phyloP scores from a whole-genome alignment of 2,113 vertebrate species.

The Ovibos moschatus region DNA sequence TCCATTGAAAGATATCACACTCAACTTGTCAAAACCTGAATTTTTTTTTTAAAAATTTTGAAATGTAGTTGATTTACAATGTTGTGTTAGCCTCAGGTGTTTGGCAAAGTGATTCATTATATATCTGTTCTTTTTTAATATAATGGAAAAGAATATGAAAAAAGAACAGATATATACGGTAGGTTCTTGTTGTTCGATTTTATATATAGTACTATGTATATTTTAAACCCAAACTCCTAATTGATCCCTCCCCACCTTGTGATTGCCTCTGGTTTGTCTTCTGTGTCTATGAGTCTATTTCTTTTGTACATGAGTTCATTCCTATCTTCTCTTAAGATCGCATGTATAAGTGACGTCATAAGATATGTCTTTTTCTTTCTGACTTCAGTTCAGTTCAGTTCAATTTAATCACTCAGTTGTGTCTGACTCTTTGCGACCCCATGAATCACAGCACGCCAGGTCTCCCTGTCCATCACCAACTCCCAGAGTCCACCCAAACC shows the following conservation, averaged over 20 bases:
- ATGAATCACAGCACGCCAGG: accelerated
- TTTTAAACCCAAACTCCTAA: not conserved
- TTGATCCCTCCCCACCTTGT: not conserved
- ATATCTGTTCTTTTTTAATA: not conserved
- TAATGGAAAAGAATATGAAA: not conserved
- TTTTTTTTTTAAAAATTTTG: not conserved
- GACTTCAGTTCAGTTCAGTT: not conserved
- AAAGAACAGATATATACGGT: not conserved
- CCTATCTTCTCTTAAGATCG: not conserved
- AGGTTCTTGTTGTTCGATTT: not conserved
- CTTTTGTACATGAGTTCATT: not conserved
- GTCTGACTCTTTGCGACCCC: too few relatives aligned
- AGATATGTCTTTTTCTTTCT: not conserved
- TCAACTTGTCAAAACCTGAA: not conserved
- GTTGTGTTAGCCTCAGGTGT: not conserved
- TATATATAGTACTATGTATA: not conserved
- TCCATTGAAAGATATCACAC: not conserved
- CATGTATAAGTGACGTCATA: not conserved
- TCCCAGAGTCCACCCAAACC: too few relatives aligned
- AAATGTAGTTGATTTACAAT: not conserved
- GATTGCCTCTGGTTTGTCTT: not conserved
- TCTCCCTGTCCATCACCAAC: too few relatives aligned
- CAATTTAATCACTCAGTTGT: too few relatives aligned
- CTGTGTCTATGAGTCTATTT: not conserved
- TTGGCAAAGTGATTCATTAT: not conserved